These are phyloP conservation scores for Euthynnus affinis DNA, from an alignment of 2,797 vertebrate genomes.

Conservation along the genomic window DNA sequence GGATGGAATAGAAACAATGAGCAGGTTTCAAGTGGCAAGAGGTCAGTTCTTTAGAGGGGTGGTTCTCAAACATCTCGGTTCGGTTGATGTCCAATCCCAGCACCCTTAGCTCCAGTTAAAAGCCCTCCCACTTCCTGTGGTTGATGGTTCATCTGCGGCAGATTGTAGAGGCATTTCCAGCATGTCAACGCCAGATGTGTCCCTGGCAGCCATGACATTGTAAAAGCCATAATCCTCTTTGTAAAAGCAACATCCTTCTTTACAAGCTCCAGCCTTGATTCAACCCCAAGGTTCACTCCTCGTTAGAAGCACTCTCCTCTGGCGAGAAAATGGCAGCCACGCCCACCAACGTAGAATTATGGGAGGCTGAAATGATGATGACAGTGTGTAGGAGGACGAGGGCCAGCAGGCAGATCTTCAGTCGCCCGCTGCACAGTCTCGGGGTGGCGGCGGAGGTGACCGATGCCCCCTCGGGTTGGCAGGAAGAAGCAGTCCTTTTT, in stretches of 20 bases:
- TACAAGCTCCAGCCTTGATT: constrained; percentile 48
- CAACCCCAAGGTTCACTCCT: constrained; percentile 77
- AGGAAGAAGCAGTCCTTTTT: constrained; percentile 83
- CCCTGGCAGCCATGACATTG: constrained; percentile 64
- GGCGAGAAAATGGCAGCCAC: constrained; percentile 77
- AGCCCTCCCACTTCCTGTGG: constrained; percentile 69
- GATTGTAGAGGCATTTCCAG: constrained; percentile 66
- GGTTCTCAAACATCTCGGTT: constrained; percentile 57
- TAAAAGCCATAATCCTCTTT: constrained; percentile 61
- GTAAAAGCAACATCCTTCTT: constrained; percentile 40
- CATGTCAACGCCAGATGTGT: constrained; percentile 66
- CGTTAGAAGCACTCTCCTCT: constrained; percentile 83
- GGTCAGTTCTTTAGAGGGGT: constrained; percentile 71
- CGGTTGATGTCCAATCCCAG: constrained; percentile 64
- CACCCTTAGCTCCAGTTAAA: constrained; percentile 69
- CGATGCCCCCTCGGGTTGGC: constrained; percentile 77
- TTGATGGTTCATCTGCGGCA: constrained; percentile 60
- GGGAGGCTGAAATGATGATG: constrained; percentile 82
- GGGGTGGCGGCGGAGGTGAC: constrained; percentile 74
- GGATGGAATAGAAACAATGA: constrained; percentile 81
- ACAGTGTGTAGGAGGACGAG: constrained; percentile 85
- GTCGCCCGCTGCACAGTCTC: constrained; percentile 81
- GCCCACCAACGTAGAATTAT: constrained; percentile 78
- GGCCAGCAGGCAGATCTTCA: constrained; percentile 85
- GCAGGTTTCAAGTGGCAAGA: constrained; percentile 81